Percentiles rank a stretch among this genome's conserved stretches.
These are phyloP conservation scores for Sebastes steindachneri DNA, from an alignment of 2,797 vertebrate species.

Conservation along the genomic window DNA sequence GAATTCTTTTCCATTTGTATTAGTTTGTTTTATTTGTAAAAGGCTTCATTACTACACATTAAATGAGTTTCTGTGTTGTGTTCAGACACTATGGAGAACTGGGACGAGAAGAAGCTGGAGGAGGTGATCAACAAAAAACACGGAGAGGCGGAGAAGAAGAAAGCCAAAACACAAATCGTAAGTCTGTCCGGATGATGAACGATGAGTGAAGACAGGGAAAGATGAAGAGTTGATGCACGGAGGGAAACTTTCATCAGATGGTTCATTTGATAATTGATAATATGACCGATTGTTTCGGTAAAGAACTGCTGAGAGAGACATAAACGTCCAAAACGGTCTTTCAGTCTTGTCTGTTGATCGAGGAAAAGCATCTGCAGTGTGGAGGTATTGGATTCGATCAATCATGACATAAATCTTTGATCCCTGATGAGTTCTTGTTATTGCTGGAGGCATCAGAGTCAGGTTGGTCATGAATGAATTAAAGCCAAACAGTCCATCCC, in stretches of 20 bases:
- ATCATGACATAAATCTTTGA: not conserved
- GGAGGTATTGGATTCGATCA: not conserved
- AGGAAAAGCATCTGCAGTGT: not conserved
- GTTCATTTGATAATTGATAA: not conserved
- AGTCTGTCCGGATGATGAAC: conserved; percentile 26
- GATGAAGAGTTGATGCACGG: not conserved
- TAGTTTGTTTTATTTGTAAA: not conserved
- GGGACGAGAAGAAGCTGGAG: conserved; percentile 98
- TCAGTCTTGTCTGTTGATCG: no score
- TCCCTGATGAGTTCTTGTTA: not conserved
- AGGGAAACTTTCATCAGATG: not conserved
- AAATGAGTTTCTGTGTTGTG: not conserved
- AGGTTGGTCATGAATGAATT: not conserved
- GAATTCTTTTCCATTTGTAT: not conserved
- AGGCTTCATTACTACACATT: fast-evolving
- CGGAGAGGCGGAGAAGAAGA: conserved; percentile 97
- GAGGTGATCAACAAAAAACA: conserved; percentile 98
- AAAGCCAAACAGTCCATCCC: not conserved
- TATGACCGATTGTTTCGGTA: not conserved
- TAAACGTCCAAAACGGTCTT: not conserved
- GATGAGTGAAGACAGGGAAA: no score
- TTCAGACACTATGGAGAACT: conserved; percentile 98
- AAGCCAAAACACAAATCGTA: conserved; percentile 96
- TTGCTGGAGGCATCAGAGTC: not conserved
- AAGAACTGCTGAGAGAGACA: not conserved